Base-by-base conservation (phyloP, 2,113 vertebrate species). In the Laticauda laticaudata region DNA sequence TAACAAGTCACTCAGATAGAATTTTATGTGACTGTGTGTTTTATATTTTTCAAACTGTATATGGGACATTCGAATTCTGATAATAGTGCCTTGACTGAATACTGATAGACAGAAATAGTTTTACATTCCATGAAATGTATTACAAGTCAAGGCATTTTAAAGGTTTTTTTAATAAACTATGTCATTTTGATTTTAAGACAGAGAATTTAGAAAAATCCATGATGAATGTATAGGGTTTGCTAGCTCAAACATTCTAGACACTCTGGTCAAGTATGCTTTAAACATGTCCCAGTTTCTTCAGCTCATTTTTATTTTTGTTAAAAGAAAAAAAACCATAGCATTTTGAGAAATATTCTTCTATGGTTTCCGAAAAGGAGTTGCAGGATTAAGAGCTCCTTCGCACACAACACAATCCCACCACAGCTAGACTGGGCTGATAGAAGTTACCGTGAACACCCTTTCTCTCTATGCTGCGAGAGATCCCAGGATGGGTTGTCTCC, bases 21-120 rank as follows among this genome's bases (percentile, higher is more conserved):
- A 69, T 95, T 96, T 94, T 94, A 94, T 96, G 95, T 95, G 94
- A 94, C 2, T 18, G 91, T 93, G 94, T 91, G n/a, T 55, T 95
- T 95, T 91, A 59, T 59, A 24, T 43, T 89, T 57, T 91, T 75
- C 29, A 54, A 5, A 81, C 3, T 34, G 81, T 64, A 57, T 48
- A 90, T 90, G 54, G 55, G 69, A 94, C 89, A 92, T 95, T 56
- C 89, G 90, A 61, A 45, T 81, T 85, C 4, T 94, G 48, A 87
- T 94, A 8, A 12, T 88, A 59, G 59, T 90, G 92, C 85, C 92
- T 94, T 81, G 94, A n/a, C 90, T 94, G 26, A 89, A 57, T 87
- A 39, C 91, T 48, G 93, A 54, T 48, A 81, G 55, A 69, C 64
- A 56, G 21, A 91, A 12, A 21, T 87, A 51, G 24, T 93, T 91